These are phyloP conservation scores for Periplaneta americana DNA, from an alignment of 1,140 invertebrate genomes.

Conservation along the genomic window DNA sequence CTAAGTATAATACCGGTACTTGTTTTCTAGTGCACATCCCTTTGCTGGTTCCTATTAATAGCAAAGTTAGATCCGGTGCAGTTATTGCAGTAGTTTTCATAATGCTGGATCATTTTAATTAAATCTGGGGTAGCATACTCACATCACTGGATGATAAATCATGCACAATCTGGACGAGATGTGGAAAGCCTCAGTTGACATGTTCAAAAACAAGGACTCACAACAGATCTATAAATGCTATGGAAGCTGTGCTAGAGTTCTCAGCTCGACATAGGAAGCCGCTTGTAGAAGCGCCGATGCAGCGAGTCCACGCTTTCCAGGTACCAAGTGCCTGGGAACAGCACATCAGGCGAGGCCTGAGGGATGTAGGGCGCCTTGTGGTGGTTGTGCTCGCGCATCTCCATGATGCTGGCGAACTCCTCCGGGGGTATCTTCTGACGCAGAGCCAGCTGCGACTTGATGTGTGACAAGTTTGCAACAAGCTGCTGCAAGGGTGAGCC, in stretches of 20 bases:
- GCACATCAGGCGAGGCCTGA: conserved; percentile 52
- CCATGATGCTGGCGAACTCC: conserved; percentile 62
- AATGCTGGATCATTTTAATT: too few relatives aligned
- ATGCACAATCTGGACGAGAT: too few relatives aligned
- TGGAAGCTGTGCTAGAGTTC: neutral
- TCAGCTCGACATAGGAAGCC: conserved; percentile 21
- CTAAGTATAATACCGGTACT: too few relatives aligned
- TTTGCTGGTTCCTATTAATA: too few relatives aligned
- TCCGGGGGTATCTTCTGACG: conserved; percentile 49
- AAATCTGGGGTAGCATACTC: too few relatives aligned
- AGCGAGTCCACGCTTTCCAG: conserved; percentile 77
- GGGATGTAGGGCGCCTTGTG: conserved; percentile 74
- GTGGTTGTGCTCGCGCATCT: conserved; percentile 70
- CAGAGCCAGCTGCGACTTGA: conserved; percentile 60
- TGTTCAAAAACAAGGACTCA: too few relatives aligned
- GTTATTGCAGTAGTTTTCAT: too few relatives aligned
- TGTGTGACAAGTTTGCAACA: conserved; percentile 58
- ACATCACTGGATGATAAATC: too few relatives aligned
- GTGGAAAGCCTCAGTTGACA: too few relatives aligned
- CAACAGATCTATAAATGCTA: neutral
- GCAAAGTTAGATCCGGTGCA: too few relatives aligned
- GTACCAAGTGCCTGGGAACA: conserved; percentile 91
- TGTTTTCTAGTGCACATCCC: too few relatives aligned
- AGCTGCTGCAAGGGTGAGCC: conserved; percentile 56
- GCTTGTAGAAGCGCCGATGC: conserved; percentile 73